phyloP scores from a whole-genome alignment of 2,888 invertebrate genomes.

The Diachrysia chrysitis region DNA sequence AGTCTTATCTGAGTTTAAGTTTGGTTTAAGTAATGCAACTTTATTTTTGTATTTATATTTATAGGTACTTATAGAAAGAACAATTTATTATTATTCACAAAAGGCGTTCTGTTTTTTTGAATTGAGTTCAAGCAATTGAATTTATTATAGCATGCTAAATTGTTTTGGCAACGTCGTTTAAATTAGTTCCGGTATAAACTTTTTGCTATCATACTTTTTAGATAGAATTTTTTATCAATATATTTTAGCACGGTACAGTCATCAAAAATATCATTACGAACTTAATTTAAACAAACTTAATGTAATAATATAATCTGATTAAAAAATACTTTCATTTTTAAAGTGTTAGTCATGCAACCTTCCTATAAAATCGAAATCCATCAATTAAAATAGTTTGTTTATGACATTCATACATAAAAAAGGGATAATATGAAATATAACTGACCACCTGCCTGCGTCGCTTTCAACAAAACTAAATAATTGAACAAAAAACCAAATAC shows the following conservation, averaged over 20 bases:
- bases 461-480: constrained; percentile 74
- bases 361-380: constrained; percentile 36
- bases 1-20: constrained; percentile 8
- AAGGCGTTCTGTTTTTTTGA: too few species aligned
- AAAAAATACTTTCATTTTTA: constrained; percentile 7
- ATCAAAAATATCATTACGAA: background rate
- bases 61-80: background rate
- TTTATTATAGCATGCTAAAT: background rate
- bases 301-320: background rate
- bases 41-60: background rate
- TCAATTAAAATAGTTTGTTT: constrained; percentile 57
- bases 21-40: background rate
- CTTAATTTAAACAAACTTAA: background rate
- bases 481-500: constrained; percentile 70
- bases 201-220: background rate
- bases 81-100: background rate
- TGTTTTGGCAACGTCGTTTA: background rate
- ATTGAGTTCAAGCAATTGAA: background rate
- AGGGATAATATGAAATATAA: constrained; percentile 39
- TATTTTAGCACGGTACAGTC: background rate
- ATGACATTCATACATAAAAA: constrained; percentile 53
- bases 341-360: constrained; percentile 28
- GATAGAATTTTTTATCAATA: background rate
- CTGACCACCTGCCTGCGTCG: constrained; percentile 64
- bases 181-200: background rate